These are phyloP conservation scores for Hystrix brachyura DNA, from an alignment of 2,113 vertebrate genomes.

Conservation along the genomic window DNA sequence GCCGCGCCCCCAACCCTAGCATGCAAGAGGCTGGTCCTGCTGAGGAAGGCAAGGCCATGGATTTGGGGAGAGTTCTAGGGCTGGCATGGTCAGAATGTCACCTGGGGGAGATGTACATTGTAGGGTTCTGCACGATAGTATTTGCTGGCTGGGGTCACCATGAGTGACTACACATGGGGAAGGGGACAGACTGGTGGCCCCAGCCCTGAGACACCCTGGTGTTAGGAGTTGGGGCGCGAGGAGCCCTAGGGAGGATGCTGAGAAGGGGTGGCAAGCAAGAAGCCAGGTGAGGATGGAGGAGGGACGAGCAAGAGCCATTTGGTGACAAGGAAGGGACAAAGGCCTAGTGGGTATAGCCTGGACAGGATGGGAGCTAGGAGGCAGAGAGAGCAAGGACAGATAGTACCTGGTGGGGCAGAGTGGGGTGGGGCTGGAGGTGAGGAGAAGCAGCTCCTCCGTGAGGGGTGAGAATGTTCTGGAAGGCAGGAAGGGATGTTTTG, in stretches of 20 bases:
- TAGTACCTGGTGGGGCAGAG: neutral
- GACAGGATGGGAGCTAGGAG: neutral
- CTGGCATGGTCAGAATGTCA: too few relatives aligned
- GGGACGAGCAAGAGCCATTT: neutral
- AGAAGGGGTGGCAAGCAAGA: neutral
- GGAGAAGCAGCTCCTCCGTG: neutral
- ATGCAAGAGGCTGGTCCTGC: too few relatives aligned
- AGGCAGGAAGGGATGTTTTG: neutral
- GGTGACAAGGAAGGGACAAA: neutral
- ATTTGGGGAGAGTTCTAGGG: too few relatives aligned
- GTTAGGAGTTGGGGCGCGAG: too few relatives aligned
- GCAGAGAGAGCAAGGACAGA: too few relatives aligned
- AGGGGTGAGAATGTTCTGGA: neutral
- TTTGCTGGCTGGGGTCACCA: neutral
- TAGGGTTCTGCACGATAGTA: neutral
- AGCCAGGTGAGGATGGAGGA: neutral
- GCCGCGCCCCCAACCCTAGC: too few relatives aligned
- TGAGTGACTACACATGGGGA: neutral
- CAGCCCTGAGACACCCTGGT: neutral
- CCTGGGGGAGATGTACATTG: neutral
- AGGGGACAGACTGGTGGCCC: neutral
- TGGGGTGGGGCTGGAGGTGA: neutral
- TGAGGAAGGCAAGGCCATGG: too few relatives aligned
- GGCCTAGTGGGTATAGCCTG: neutral
- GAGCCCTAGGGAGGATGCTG: neutral